These are phyloP conservation scores for Merodon equestris DNA, from an alignment of 2,888 invertebrate species.

Conservation along the genomic window DNA sequence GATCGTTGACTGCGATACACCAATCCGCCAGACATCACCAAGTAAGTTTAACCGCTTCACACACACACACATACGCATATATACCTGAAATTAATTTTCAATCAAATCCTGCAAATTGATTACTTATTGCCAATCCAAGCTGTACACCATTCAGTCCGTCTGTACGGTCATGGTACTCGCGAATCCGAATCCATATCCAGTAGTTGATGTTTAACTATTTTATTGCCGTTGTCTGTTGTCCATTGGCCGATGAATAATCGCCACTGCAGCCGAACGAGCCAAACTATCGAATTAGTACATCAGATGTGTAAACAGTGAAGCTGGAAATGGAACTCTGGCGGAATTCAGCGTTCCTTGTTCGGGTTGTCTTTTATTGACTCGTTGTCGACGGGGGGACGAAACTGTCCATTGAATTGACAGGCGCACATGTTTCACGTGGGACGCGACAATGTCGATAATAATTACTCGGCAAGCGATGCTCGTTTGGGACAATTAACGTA, in stretches of 20 bases:
- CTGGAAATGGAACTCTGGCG: too few species aligned
- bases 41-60: conserved; percentile 71
- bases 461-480: conserved; percentile 42
- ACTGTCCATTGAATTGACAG: conserved; percentile 25
- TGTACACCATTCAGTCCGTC: neutral
- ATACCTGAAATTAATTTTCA: conserved; percentile 25
- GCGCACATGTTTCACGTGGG: conserved; percentile 56
- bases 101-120: conserved; percentile 41
- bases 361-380: too few species aligned
- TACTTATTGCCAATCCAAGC: conserved; percentile 26
- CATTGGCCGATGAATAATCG: conserved; percentile 8
- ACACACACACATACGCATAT: neutral
- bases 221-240: conserved; percentile 49
- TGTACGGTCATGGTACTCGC: conserved; percentile 11
- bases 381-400: neutral
- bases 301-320: conserved; percentile 37
- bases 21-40: conserved; percentile 75
- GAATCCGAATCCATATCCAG: conserved; percentile 50
- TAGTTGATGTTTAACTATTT: conserved; percentile 66
- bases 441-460: conserved; percentile 60
- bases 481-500: conserved; percentile 53
- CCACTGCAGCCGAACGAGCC: conserved; percentile 11
- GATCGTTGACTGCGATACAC: conserved; percentile 84
- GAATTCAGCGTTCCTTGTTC: too few species aligned
- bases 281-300: conserved; percentile 71